Percentiles rank a stretch among this genome's conserved stretches.
Conservation (phyloP, 2,113 vertebrate genomes). For the Notarius quadriscutis region DNA sequence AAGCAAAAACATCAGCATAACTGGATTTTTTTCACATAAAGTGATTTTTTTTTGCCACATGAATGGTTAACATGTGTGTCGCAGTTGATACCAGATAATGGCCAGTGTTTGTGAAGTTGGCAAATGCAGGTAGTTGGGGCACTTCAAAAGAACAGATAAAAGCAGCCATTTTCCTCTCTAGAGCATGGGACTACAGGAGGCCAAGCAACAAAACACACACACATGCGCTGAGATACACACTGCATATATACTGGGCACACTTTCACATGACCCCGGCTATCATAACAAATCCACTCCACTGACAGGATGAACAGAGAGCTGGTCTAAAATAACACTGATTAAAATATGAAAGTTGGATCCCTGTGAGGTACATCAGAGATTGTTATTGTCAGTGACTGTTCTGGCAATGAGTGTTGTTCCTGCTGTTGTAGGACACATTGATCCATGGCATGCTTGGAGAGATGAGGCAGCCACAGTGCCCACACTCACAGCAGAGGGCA, state of each 20-base stretch:
- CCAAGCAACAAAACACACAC: constrained; percentile 37
- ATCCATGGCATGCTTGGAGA: background rate
- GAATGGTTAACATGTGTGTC: background rate
- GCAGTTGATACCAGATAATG: background rate
- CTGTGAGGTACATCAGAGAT: constrained; percentile 42
- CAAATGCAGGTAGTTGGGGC: constrained; percentile 41
- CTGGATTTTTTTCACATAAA: background rate
- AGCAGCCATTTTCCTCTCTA: constrained; percentile 44
- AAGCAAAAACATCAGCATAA: background rate
- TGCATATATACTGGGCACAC: constrained; percentile 5
- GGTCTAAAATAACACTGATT: constrained; percentile 46
- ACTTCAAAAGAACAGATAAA: constrained; percentile 58
- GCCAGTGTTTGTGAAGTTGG: constrained; percentile 41
- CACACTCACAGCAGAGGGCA: too few species aligned
- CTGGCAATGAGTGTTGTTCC: background rate
- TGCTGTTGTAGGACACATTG: constrained; percentile 19
- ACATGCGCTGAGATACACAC: background rate
- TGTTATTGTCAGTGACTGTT: constrained; percentile 35
- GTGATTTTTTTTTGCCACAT: background rate
- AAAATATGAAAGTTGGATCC: constrained; percentile 49
- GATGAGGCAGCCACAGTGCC: too few species aligned
- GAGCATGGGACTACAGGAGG: constrained; percentile 32
- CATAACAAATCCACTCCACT: constrained; percentile 39
- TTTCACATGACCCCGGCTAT: constrained; percentile 40
- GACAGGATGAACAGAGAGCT: constrained; percentile 42